Evolutionary conservation across 2,797 vertebrate species (phyloP), one percentile per base, ranked within the genome.

Genomic region (Microctenopoma steveboyesi): DNA sequence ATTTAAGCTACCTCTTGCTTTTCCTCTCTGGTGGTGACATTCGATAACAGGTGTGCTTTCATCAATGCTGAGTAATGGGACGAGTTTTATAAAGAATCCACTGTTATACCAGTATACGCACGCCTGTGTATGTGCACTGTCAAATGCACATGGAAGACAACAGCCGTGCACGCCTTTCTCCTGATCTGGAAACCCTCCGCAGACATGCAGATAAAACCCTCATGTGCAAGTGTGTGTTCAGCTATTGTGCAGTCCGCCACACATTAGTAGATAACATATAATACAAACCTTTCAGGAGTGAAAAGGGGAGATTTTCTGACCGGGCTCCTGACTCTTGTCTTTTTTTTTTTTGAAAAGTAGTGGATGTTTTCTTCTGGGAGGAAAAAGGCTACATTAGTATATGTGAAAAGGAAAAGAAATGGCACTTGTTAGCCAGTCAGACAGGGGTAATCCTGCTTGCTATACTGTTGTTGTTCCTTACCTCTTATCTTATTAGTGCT

Each of bases 401-500:
- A 80, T 76, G 74, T 85, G 79, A 82, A 85, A 87, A 83, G 69
- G 52, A 66, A 79, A 78, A 71, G 73, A 84, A 69, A 86, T 79
- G 65, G 65, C 12, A 70, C 88, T 88, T 86, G 80, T 89, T 88
- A 86, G 76, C 68, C 69, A 72, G 70, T 82, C 81, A 81, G 83
- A 81, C 74, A 53, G 59, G 73, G 33, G 66, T 85, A 86, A 88
- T 89, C 83, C 82, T 75, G 71, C 78, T 72, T 79, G 64, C 81
- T 60, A 40, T 81, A 58, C 55, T 76, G 65, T 64, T 84, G 82
- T 83, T 88, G 79, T 83, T 86, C 84, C 77, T 63, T 57, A 73
- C 83, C 83, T 90, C 87, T 89, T 90, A 91, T 90, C 89, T 85
- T 83, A 85, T 91, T 91, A 90, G 76, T 15, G 62, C 60, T 43